phyloP scores from a whole-genome alignment of 2,888 invertebrate species.

The Hoplodrina blanda region DNA sequence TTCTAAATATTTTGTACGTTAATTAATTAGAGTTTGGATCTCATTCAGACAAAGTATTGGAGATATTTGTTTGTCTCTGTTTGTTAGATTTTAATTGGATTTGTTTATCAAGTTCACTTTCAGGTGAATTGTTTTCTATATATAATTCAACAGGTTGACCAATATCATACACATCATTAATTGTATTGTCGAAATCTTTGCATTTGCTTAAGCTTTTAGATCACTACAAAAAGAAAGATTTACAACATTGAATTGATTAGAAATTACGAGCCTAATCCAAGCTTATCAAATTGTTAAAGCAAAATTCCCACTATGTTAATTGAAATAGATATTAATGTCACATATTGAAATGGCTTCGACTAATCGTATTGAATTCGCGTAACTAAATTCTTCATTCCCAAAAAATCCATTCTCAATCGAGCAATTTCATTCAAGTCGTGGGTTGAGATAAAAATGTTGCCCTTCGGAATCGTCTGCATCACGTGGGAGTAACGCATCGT shows the following conservation, averaged over 20 bases:
- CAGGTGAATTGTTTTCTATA: not conserved
- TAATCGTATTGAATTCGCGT: not conserved
- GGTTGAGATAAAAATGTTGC: constrained; percentile 19
- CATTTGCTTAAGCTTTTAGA: too few relatives aligned
- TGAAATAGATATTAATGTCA: not conserved
- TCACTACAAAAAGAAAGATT: too few relatives aligned
- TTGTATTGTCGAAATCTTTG: too few relatives aligned
- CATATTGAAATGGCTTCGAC: not conserved
- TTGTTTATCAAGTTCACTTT: not conserved
- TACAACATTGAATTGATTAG: too few relatives aligned
- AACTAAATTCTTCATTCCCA: constrained; percentile 7
- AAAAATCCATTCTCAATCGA: constrained; percentile 6
- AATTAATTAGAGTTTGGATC: constrained; percentile 45
- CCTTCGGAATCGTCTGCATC: constrained; percentile 37
- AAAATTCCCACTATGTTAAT: too few relatives aligned
- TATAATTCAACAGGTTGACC: not conserved
- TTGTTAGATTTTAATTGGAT: constrained; percentile 17
- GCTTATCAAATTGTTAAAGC: too few relatives aligned
- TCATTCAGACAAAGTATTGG: constrained; percentile 9
- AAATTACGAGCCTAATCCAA: too few relatives aligned
- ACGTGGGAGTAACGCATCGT: constrained; percentile 63
- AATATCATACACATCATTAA: not conserved
- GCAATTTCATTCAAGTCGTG: constrained; percentile 27
- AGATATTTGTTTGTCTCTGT: constrained; percentile 14
- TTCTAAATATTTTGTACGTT: constrained; percentile 44